Evolutionary conservation across 2,797 vertebrate species (phyloP).

Genomic region (Sorex maritimensis): DNA sequence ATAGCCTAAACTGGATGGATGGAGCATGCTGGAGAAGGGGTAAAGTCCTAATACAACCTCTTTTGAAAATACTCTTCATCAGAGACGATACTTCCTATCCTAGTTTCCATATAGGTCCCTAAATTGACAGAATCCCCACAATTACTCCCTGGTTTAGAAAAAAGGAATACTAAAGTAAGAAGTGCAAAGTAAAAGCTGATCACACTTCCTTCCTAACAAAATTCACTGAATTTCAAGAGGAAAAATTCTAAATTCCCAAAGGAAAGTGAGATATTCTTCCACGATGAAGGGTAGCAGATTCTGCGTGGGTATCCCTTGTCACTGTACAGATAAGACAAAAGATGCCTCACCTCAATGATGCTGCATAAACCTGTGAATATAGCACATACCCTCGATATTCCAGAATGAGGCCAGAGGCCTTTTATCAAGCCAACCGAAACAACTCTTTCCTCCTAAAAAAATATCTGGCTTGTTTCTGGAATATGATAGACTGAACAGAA

Average conservation of each 20-base stretch:
- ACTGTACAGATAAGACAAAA: background rate
- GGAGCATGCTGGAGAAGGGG: too few relatives aligned
- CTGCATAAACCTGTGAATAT: background rate
- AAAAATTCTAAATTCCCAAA: background rate
- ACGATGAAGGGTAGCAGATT: background rate
- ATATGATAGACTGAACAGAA: slow-evolving; percentile 1
- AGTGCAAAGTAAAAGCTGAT: background rate
- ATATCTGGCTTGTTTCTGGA: background rate
- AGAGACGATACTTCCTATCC: background rate
- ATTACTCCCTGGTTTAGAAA: background rate
- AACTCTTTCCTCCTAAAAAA: slow-evolving; percentile 39
- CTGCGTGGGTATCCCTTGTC: background rate
- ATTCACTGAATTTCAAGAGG: background rate
- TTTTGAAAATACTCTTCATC: background rate
- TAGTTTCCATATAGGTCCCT: background rate
- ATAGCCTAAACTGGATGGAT: background rate
- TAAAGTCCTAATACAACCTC: background rate
- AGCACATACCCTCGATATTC: background rate
- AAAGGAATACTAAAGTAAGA: background rate
- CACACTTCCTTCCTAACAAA: background rate
- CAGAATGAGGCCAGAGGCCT: background rate
- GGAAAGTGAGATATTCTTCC: background rate
- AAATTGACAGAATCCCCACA: background rate
- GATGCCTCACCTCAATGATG: background rate
- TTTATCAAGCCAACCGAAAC: slow-evolving; percentile 34